A percentile compares a stretch with the other conserved stretches of the same genome.
Conservation (phyloP, 2,113 vertebrate genomes). For the Campylomormyrus tamandua region DNA sequence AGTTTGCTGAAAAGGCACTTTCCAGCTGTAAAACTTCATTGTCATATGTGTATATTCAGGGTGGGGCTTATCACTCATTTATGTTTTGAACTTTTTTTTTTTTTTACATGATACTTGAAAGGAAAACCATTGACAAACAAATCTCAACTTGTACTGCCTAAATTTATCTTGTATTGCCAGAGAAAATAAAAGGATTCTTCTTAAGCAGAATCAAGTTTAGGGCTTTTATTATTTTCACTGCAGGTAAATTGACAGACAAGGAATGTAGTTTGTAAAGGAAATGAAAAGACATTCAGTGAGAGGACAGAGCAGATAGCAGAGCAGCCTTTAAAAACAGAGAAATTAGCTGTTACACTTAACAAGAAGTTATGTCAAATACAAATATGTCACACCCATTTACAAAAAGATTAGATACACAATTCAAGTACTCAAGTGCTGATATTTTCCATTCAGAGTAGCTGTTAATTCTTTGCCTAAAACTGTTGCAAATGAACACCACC, state of each 20-base stretch:
- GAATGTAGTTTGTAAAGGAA: neutral
- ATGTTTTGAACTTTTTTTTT: neutral
- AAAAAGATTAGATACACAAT: neutral
- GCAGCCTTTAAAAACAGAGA: neutral
- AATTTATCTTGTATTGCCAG: neutral
- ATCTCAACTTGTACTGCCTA: neutral
- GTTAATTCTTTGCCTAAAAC: neutral
- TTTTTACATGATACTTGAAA: neutral
- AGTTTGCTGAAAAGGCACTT: neutral
- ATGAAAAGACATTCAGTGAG: neutral
- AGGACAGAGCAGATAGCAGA: neutral
- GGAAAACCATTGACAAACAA: neutral
- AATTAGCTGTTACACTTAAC: neutral
- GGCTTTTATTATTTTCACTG: neutral
- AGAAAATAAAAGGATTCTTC: neutral
- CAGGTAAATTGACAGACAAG: neutral
- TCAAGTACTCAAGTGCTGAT: neutral
- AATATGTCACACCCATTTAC: neutral
- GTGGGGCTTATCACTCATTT: neutral
- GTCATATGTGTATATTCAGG: neutral
- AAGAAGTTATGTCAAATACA: neutral
- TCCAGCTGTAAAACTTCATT: neutral
- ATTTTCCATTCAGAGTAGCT: neutral
- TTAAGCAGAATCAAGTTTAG: neutral
- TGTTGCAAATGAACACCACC: neutral